Base-by-base conservation (phyloP, 64 coral and sea anemone genomes). In the Catalaphyllia jardinei region DNA sequence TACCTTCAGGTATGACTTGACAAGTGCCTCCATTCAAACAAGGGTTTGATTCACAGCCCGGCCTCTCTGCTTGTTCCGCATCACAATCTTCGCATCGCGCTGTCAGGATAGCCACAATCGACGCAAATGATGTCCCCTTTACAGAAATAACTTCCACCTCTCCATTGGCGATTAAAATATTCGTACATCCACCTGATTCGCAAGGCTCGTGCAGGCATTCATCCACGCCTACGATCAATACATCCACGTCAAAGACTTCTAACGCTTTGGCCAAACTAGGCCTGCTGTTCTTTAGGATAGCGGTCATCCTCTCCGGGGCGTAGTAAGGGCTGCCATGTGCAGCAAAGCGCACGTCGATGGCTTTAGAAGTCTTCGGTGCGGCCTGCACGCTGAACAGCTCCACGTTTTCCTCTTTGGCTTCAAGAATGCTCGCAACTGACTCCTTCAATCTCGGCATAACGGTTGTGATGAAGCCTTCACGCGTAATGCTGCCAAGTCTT, bases 251-350 rank as follows among this genome's bases (percentile, higher is more conserved):
- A 38, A 89, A 54, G 0, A 77, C 77, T 12, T 28, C n/a, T 2
- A 25, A 13, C 2, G 72, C 71, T n/a, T 88, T 88, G n/a, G 62
- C 15, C 31, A 93, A 18, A 4, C 80, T 90, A 4, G 62, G 75
- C 49, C 90, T 59, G 31, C 76, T 86, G 39, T 79, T 79, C 29
- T 93, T 95, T 19, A 99, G 74, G 28, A 91, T 11, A 13, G 93
- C 88, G 4, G 87, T 78, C 87, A 99, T 84, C n/a, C 62, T 93
- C 77, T 99, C 96, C 0, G 96, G 93, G 6, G 87, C 52, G 42
- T 95, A 98, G 57, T 99, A 99, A 0, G 96, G 96, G 46, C 96
- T 99, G 0, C 96, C 96, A 86, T 99, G 96, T 2, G 93, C 96
- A 6, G 96, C 93, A 18, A 99, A 92, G 5, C 93, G 87, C 9